Evolutionary conservation across 2,797 vertebrate species (phyloP).

Genomic region (Spinus pinus): DNA sequence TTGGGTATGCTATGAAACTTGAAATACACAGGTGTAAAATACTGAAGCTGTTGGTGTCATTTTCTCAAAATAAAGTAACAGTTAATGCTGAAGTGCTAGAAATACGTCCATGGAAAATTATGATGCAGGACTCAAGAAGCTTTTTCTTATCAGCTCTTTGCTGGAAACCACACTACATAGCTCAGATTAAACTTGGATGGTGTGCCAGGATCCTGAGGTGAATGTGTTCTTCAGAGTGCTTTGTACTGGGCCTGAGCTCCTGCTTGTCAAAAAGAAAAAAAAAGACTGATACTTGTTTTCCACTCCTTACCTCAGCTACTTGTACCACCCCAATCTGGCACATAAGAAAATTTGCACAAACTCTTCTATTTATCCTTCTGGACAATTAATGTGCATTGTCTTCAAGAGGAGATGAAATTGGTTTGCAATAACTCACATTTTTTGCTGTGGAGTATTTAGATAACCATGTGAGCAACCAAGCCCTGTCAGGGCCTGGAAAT

Average conservation of each 20-base stretch:
- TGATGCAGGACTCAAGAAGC: accelerated
- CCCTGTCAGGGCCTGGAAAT: neutral
- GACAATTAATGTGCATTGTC: neutral
- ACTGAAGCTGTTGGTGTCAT: neutral
- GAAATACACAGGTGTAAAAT: neutral
- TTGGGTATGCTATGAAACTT: neutral
- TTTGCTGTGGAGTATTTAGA: neutral
- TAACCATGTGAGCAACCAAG: neutral
- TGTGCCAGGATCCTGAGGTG: neutral
- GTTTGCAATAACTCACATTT: neutral
- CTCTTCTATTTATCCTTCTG: neutral
- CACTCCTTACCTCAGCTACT: neutral
- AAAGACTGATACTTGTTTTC: neutral
- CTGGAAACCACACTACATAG: accelerated
- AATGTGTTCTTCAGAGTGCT: neutral
- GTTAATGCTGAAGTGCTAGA: neutral
- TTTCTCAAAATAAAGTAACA: neutral
- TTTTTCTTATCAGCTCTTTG: neutral
- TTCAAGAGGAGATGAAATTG: neutral
- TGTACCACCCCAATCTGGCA: neutral
- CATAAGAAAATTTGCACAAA: neutral
- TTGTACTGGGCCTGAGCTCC: neutral
- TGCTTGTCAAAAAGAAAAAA: neutral
- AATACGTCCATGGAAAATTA: neutral
- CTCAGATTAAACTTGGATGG: neutral